Conservation (phyloP, 2,888 invertebrate species). For the Thumatha senex region DNA sequence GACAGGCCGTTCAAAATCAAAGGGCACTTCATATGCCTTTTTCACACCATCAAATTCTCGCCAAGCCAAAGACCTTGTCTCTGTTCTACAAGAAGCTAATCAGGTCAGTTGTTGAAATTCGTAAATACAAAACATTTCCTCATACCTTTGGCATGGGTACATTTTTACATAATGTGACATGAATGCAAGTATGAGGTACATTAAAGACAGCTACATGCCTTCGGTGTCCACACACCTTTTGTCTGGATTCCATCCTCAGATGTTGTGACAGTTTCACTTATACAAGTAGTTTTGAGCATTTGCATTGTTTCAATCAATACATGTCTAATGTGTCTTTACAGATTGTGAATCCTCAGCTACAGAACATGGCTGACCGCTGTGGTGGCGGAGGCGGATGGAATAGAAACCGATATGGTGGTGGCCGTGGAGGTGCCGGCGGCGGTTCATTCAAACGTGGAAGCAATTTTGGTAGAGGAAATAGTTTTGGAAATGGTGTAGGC, state of each 20-base stretch:
- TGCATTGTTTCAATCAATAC: neutral
- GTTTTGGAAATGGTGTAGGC: slow-evolving; percentile 60
- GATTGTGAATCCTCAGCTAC: slow-evolving; percentile 93
- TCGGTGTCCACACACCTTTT: slow-evolving; percentile 89
- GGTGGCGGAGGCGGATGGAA: slow-evolving; percentile 85
- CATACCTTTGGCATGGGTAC: slow-evolving; percentile 91
- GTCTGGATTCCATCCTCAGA: slow-evolving; percentile 91
- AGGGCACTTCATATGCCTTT: slow-evolving; percentile 97
- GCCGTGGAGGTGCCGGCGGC: slow-evolving; percentile 77
- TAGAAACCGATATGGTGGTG: slow-evolving; percentile 74
- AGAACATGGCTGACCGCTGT: slow-evolving; percentile 89
- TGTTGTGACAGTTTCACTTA: slow-evolving; percentile 77
- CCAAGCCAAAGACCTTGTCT: slow-evolving; percentile 94
- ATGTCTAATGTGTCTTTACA: slow-evolving; percentile 49
- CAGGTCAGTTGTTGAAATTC: slow-evolving; percentile 84
- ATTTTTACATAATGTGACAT: slow-evolving; percentile 86
- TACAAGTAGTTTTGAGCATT: neutral
- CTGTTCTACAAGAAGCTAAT: slow-evolving; percentile 95
- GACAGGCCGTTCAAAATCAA: slow-evolving; percentile 93
- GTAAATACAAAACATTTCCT: slow-evolving; percentile 50
- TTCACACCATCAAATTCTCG: slow-evolving; percentile 94
- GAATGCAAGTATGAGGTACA: slow-evolving; percentile 90
- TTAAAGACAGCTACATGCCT: slow-evolving; percentile 87
- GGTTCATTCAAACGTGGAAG: slow-evolving; percentile 78
- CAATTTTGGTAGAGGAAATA: slow-evolving; percentile 70